Evolutionary conservation across 2,888 invertebrate species (phyloP).

Genomic region (Drosophila atripex): DNA sequence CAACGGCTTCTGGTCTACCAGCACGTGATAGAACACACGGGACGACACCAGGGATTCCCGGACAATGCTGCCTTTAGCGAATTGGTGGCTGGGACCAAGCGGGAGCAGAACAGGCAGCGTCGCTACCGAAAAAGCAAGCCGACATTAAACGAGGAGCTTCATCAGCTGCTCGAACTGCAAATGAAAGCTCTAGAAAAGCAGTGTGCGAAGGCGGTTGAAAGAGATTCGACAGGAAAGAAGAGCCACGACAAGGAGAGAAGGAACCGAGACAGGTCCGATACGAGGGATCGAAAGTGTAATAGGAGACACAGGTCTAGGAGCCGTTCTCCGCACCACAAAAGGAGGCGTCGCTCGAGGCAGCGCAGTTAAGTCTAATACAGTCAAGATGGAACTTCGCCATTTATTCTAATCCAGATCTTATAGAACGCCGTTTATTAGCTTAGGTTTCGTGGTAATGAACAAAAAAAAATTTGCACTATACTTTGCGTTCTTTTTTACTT

Average conservation of each 20-base stretch:
- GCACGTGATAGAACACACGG: slow-evolving; percentile 58
- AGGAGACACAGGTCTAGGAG: not conserved
- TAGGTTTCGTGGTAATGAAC: slow-evolving; percentile 31
- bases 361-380: slow-evolving; percentile 2
- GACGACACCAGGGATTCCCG: slow-evolving; percentile 18
- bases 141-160: slow-evolving; percentile 80
- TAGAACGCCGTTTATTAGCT: slow-evolving; percentile 16
- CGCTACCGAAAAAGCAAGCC: slow-evolving; percentile 80
- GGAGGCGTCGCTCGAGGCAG: slow-evolving; percentile 7
- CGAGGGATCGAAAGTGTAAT: not conserved
- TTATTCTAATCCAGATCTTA: slow-evolving; percentile 3
- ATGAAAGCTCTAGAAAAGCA: slow-evolving; percentile 77
- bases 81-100: slow-evolving; percentile 75
- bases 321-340: slow-evolving; percentile 6
- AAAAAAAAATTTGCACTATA: slow-evolving; percentile 19
- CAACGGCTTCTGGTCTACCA: slow-evolving; percentile 78
- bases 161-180: slow-evolving; percentile 80
- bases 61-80: slow-evolving; percentile 75
- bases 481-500: slow-evolving; percentile 86
- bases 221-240: not conserved
- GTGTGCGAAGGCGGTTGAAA: slow-evolving; percentile 4
- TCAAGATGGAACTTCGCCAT: not conserved
- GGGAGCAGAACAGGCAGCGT: slow-evolving; percentile 71
- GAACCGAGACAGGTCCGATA: slow-evolving; percentile 4
- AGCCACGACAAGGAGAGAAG: not conserved